Conservation (phyloP, 2,797 vertebrate genomes). For the Threskiornis aethiopicus region DNA sequence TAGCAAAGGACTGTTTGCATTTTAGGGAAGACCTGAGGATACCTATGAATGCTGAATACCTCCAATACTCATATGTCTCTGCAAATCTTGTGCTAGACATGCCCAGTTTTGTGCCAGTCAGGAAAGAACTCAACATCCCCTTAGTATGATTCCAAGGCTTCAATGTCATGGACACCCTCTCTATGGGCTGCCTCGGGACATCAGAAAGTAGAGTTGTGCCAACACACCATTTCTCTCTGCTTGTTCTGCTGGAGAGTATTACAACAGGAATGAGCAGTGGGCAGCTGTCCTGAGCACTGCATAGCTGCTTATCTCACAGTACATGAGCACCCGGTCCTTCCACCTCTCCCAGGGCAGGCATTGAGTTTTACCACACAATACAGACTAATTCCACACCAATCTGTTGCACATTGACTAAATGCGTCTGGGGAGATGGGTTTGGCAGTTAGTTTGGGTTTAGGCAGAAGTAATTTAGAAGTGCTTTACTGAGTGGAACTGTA, state of each 20-base stretch:
- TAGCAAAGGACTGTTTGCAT: neutral
- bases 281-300: neutral
- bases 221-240: neutral
- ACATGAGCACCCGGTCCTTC: neutral
- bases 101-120: neutral
- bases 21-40: neutral
- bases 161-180: neutral
- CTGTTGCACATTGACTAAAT: neutral
- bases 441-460: constrained; percentile 14
- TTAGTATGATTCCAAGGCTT: neutral
- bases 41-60: neutral
- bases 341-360: neutral
- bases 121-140: neutral
- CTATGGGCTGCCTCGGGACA: neutral
- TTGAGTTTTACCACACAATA: neutral
- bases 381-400: neutral
- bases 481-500: constrained; percentile 17
- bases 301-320: neutral
- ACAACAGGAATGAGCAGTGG: neutral
- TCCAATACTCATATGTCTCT: neutral
- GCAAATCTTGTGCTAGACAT: neutral
- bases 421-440: neutral
- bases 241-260: neutral
- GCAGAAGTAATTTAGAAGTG: constrained; percentile 3
- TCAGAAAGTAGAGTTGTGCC: neutral